These are phyloP conservation scores for Synaphobranchus kaupii DNA, from an alignment of 2,797 vertebrate genomes.

Conservation along the genomic window DNA sequence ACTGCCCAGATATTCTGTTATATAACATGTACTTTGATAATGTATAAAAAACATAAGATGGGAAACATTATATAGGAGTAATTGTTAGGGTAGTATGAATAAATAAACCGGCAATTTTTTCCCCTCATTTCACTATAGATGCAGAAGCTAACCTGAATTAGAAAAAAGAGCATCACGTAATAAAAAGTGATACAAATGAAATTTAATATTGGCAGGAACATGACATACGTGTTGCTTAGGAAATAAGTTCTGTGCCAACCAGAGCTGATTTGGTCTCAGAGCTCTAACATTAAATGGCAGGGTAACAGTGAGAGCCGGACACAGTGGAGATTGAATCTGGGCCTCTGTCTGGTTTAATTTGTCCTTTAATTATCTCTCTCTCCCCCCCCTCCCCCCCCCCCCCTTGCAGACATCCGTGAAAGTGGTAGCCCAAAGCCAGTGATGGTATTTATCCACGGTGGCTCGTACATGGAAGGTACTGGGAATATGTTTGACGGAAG, in stretches of 20 bases:
- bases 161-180: not conserved
- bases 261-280: conserved; percentile 52
- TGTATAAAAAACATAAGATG: not conserved
- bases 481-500: conserved; percentile 99
- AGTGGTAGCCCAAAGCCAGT: conserved; percentile 98
- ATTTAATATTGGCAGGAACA: conserved; percentile 51
- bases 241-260: conserved; percentile 62
- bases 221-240: conserved; percentile 55
- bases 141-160: not conserved
- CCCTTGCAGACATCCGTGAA: conserved; percentile 95
- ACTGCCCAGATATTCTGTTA: not conserved
- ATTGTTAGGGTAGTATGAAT: not conserved
- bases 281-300: conserved; percentile 40
- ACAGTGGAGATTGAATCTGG: conserved; percentile 60
- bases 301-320: conserved; percentile 34
- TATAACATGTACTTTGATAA: not conserved
- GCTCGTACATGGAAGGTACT: conserved; percentile 99
- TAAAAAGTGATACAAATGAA: not conserved
- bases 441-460: conserved; percentile 98
- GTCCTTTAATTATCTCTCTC: conserved; percentile 62
- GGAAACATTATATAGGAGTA: not conserved
- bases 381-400: conserved; percentile 49
- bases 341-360: conserved; percentile 61
- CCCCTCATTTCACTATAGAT: not conserved
- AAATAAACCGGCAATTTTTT: not conserved